Base-by-base conservation (phyloP, 2,113 vertebrate genomes). In the Syngnathus scovelli region DNA sequence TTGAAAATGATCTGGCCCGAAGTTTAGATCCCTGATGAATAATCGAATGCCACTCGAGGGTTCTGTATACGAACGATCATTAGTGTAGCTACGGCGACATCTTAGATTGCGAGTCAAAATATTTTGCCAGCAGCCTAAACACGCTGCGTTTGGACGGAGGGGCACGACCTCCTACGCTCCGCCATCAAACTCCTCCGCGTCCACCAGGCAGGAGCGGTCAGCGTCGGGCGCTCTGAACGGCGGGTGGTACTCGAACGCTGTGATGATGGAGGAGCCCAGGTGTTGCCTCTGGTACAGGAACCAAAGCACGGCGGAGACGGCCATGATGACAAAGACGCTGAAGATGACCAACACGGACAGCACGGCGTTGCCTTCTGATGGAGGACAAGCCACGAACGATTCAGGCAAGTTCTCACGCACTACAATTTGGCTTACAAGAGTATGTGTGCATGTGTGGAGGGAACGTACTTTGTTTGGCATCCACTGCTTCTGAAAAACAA, bases 141-240 rank as follows among this genome's bases (percentile, higher is more conserved):
- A 7, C 0, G 19, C 12, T 15, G 21, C 5, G 7, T n/a, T 4
- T n/a, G 36, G 36, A 60, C 9, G 58, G 58, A 60, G 8, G 18
- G 5, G 19, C 27, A 44, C 61, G 13, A 44, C 7, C n/a, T 68
- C 61, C 81, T 91, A 92, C 11, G 89, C 74, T 66, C 70, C 56
- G 70, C 85, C 84, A n/a, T 93, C 90, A 0, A 86, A 90, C 82
- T 94, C 94, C 72, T 94, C 92, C 1, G 88, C 87, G 64, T 92
- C 91, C 79, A 95, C 90, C 81, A 95, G 85, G 74, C 90, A 84
- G 27, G 90, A 88, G 80, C 89, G 87, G 15, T 96, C 94, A 0
- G 78, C 74, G 38, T 88, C 87, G 43, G 90, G 87, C 15, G 90
- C 72, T 76, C 85, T 83, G 64, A 92, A 85, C 5, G 89, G 86